Base-by-base conservation (phyloP, 2,113 vertebrate species). In the Ammodytes marinus region DNA sequence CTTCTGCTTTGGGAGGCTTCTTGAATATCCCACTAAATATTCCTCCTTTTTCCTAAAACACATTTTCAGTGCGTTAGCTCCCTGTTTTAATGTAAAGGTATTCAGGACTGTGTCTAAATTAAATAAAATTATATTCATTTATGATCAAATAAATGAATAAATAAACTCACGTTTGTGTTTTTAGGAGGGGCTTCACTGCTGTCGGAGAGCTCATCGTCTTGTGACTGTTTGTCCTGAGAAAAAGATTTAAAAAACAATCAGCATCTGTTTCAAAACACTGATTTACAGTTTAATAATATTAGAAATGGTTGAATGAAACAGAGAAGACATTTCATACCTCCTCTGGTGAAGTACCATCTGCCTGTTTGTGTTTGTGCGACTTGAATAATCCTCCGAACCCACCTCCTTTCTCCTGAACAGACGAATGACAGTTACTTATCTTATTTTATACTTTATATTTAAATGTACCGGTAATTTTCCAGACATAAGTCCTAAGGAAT, bases 11-110 rank as follows among this genome's bases (percentile, higher is more conserved):
- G 5, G 64, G 15, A 15, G 85, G 3, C 42, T 88, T 93, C 79
- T 86, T 89, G 53, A 93, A 89, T 8, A 91, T 75, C 43, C 80
- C 90, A 47, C 69, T 17, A 67, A 92, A 93, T 57, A 87, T 59
- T 68, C 83, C 75, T 43, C 72, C 78, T 83, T 90, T 90, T 45
- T 89, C 87, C 91, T 89, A 11, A 75, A 85, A 79, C 17, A 78
- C 1, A 72, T 4, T 7, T 27, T 64, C n/a, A 71, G 52, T 77
- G 17, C 58, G 37, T 15, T 27, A 27, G 2, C 0, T 27, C 4
- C 4, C 9, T 64, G 13, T n/a, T 2, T 12, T 5, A 7, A 35
- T 0, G 3, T 19, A 3, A 47, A 43, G 14, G n/a, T 45, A 8
- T 47, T 42, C 0, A 67, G 53, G 52, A 35, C 7, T 0, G 0